phyloP scores from a whole-genome alignment of 2,113 vertebrate species.

The Pterocles burchelli region DNA sequence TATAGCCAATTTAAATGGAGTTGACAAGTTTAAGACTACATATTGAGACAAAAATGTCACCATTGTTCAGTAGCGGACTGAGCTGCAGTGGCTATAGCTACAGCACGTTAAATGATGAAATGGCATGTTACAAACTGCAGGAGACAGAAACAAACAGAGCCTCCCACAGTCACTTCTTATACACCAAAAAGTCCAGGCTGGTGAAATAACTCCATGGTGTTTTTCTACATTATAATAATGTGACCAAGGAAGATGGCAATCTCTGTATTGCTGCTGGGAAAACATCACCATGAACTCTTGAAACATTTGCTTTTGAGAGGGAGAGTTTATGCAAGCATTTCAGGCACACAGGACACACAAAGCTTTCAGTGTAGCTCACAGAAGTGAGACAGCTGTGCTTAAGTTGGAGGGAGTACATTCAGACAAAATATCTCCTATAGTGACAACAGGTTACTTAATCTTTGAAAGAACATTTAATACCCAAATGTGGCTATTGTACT shows the following conservation, averaged over 20 bases:
- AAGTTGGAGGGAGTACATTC: background rate
- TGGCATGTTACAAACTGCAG: conserved; percentile 41
- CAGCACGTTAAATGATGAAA: conserved; percentile 58
- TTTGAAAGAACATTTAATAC: background rate
- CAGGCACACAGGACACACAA: background rate
- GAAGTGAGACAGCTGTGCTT: background rate
- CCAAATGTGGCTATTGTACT: background rate
- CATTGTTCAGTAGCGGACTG: conserved; percentile 45
- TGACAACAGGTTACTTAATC: background rate
- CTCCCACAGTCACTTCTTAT: background rate
- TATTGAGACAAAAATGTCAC: conserved; percentile 54
- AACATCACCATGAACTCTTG: background rate
- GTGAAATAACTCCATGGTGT: background rate
- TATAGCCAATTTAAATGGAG: conserved; percentile 60
- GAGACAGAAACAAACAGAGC: conserved; percentile 17
- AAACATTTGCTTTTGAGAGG: background rate
- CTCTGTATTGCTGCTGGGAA: background rate
- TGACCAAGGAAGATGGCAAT: conserved; percentile 14
- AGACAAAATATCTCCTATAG: background rate
- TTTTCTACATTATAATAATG: conserved; percentile 33
- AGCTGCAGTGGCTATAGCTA: conserved; percentile 39
- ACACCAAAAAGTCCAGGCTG: background rate
- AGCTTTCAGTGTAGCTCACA: background rate
- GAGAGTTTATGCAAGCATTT: background rate
- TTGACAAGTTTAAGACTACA: conserved; percentile 64